Base-by-base conservation (phyloP, 2,888 invertebrate species). In the Hermaeophaga mercurialis region DNA sequence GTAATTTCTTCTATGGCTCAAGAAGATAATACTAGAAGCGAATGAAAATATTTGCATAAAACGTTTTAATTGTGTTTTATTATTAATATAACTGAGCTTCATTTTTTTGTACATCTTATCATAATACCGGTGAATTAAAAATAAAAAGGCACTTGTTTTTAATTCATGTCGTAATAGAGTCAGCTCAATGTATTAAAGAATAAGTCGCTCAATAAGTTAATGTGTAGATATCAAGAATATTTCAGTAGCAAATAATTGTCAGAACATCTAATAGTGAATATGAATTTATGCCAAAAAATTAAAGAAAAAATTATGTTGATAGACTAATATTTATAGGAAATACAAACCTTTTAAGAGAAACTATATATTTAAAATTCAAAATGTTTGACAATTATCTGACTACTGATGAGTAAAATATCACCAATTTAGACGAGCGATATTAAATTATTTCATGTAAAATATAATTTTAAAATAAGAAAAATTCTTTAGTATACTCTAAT, bases 401-500 rank as follows among this genome's bases (percentile, higher is more conserved):
- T 50, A 54, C 44, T 38, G 33, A 28, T 41, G n/a, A 38, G 38
- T 53, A 49, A 33, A 46, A 54, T 53, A 58, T 46, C 54, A 50
- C 24, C 50, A 33, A 57, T 65, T 64, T 61, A 64, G 61, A 61
- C 57, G 45, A 59, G 47, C 56, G 61, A 64, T 61, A 61, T 53
- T 48, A 57, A 47, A 62, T 61, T 55, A 44, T 52, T 50, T 58
- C 58, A 56, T 59, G 47, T 60, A 54, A 48, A 55, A 52, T 56
- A 55, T 52, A 59, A 57, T 54, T 59, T 62, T 61, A 48, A 54
- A 49, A 56, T 53, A 45, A 55, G 36, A 26, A 24, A 53, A 46
- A 38, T 59, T 48, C 65, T 61, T 69, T 71, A 72, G 69, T 72
- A 66, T 69, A 70, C 70, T 70, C 69, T 67, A 69, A 72, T 73